These are phyloP conservation scores for Scopus umbretta DNA, from an alignment of 2,113 vertebrate species.

Conservation along the genomic window DNA sequence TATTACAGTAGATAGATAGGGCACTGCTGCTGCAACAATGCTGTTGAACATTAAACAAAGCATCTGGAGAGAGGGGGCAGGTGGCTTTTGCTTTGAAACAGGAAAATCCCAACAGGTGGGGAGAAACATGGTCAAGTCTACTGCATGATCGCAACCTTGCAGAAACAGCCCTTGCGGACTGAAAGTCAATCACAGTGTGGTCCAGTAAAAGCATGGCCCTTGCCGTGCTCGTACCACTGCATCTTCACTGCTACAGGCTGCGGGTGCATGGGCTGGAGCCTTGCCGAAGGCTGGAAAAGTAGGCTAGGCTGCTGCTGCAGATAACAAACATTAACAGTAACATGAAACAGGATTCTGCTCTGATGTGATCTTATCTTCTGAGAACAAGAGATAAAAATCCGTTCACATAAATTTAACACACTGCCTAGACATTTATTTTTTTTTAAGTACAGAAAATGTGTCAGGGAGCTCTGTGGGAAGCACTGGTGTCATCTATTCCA, in stretches of 20 bases:
- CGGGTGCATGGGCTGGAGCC: not conserved
- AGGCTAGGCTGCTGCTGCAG: not conserved
- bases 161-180: fast-evolving
- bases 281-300: not conserved
- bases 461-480: not conserved
- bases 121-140: not conserved
- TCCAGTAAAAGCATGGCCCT: not conserved
- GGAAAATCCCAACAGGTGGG: not conserved
- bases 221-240: fast-evolving
- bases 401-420: not conserved
- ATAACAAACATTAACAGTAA: not conserved
- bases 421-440: not conserved
- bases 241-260: not conserved
- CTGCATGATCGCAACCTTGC: fast-evolving
- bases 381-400: constrained; percentile 42
- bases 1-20: not conserved
- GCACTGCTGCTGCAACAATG: not conserved
- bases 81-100: not conserved
- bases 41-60: not conserved
- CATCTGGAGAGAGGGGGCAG: not conserved
- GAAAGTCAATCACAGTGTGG: fast-evolving
- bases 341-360: not conserved
- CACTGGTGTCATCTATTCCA: not conserved
- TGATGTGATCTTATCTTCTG: not conserved
- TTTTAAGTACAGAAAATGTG: not conserved